Percentiles rank a stretch among this genome's conserved stretches.
Conservation (phyloP, 64 coral and sea anemone species). For the Stichodactyla mertensii region DNA sequence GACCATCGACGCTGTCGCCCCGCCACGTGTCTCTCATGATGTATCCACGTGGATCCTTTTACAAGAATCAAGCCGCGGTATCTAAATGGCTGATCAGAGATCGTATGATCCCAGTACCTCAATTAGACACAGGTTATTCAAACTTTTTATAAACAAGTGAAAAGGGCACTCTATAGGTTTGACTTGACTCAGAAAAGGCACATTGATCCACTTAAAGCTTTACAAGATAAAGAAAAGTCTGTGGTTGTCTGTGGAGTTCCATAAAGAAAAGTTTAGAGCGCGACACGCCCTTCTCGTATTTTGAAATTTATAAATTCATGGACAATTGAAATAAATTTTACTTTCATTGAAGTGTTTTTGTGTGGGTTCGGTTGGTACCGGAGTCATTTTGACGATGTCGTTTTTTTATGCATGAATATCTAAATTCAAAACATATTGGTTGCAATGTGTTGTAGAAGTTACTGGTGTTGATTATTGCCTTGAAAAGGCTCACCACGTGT, state of each 20-base stretch:
- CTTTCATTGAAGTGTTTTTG: too few species aligned
- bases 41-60: conserved; percentile 2
- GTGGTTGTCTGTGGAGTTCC: background rate
- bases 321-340: too few species aligned
- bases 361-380: too few species aligned
- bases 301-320: background rate
- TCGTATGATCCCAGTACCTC: background rate
- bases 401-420: too few species aligned
- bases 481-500: background rate
- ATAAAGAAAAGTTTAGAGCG: background rate
- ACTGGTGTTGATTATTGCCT: background rate
- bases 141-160: background rate
- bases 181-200: background rate
- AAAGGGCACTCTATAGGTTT: background rate
- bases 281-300: background rate
- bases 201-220: conserved; percentile 8
- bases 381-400: too few species aligned
- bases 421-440: background rate
- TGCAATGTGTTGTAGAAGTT: background rate
- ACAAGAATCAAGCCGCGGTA: background rate
- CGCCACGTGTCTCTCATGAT: conserved; percentile 4
- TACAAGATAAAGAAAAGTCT: background rate
- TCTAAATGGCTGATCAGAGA: conserved; percentile 13
- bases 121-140: background rate
- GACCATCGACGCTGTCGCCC: background rate